These are phyloP conservation scores for Apis florea DNA, from an alignment of 1,140 invertebrate genomes.

Conservation along the genomic window DNA sequence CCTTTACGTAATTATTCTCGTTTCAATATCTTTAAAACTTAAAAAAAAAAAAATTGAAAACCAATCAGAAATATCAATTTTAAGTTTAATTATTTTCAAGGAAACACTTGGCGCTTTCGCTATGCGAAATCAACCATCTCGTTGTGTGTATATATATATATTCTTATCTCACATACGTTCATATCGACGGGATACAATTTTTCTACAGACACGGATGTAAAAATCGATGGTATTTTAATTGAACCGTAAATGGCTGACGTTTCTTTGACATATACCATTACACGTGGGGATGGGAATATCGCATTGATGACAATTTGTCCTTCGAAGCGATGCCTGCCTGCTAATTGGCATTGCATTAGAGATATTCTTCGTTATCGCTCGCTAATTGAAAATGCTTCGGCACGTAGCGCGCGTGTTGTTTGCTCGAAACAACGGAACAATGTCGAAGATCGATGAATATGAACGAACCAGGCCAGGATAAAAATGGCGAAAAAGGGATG, in stretches of 20 bases:
- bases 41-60: neutral
- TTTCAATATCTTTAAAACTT: neutral
- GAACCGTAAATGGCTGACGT: slow-evolving; percentile 43
- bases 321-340: slow-evolving; percentile 11
- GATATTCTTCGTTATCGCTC: slow-evolving; percentile 46
- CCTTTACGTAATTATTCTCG: no score
- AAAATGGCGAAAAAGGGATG: neutral
- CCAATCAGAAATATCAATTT: neutral
- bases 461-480: neutral
- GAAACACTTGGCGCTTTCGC: neutral
- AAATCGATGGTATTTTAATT: slow-evolving; percentile 59
- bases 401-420: slow-evolving; percentile 20
- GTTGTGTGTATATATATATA: neutral
- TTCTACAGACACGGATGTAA: slow-evolving; percentile 2
- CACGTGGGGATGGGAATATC: slow-evolving; percentile 27
- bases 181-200: slow-evolving; percentile 38
- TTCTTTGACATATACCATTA: slow-evolving; percentile 22
- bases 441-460: slow-evolving; percentile 9
- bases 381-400: slow-evolving; percentile 50
- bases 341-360: slow-evolving; percentile 57
- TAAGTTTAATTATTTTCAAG: slow-evolving; percentile 8
- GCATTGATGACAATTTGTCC: slow-evolving; percentile 42
- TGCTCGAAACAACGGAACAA: neutral
- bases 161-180: slow-evolving; percentile 18
- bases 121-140: slow-evolving; percentile 20